Conservation (phyloP, 2,113 vertebrate species). For the Hippocampus abdominalis region DNA sequence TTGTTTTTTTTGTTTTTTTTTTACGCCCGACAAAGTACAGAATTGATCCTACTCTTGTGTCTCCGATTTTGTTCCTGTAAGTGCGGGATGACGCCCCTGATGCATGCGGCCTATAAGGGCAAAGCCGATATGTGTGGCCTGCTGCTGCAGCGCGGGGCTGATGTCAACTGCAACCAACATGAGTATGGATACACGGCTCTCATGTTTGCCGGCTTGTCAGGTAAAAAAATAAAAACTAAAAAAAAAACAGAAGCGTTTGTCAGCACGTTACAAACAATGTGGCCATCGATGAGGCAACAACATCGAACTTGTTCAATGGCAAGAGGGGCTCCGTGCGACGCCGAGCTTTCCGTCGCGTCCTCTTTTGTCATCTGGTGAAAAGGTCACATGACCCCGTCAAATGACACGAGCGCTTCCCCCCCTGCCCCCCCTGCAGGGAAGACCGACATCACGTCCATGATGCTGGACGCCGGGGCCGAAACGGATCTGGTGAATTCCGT, state of each 20-base stretch:
- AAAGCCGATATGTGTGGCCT: slow-evolving; percentile 85
- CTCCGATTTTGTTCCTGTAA: slow-evolving; percentile 33
- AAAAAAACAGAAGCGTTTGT: neutral
- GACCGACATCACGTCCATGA: slow-evolving; percentile 88
- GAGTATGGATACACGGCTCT: slow-evolving; percentile 91
- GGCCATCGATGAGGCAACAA: no score
- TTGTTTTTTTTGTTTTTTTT: no score
- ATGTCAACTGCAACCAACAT: slow-evolving; percentile 90
- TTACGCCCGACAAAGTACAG: no score
- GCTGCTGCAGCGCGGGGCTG: slow-evolving; percentile 84
- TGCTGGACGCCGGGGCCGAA: slow-evolving; percentile 90
- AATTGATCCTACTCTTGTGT: neutral
- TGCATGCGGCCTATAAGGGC: slow-evolving; percentile 92
- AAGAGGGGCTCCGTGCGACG: no score
- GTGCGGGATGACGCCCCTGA: slow-evolving; percentile 94
- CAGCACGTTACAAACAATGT: neutral
- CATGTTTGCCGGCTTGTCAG: slow-evolving; percentile 95
- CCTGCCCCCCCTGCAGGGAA: slow-evolving; percentile 84
- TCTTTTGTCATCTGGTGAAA: no score
- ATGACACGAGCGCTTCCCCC: neutral
- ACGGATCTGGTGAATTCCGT: slow-evolving; percentile 89
- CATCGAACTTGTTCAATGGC: no score
- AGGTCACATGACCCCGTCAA: no score
- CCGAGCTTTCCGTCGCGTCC: no score
- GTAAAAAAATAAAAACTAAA: slow-evolving; percentile 60